Conservation (phyloP, 2,888 invertebrate species). For the Ochropleura leucogaster region DNA sequence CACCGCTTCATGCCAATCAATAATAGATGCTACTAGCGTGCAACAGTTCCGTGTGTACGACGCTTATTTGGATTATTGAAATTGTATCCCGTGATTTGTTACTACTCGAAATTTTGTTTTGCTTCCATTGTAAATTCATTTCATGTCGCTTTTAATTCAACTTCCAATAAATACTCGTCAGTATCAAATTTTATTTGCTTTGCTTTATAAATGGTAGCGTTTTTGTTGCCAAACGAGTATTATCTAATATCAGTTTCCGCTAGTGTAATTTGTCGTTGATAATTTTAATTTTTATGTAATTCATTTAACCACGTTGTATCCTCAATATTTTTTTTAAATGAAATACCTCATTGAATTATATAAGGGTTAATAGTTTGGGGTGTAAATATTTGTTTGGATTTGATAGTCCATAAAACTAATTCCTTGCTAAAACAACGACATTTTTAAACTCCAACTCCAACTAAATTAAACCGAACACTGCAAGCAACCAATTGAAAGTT, state of each 20-base stretch:
- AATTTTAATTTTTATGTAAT: constrained; percentile 21
- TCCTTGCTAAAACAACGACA: constrained; percentile 12
- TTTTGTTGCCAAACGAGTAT: constrained; percentile 51
- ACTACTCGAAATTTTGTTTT: constrained; percentile 12
- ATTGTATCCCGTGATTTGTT: constrained; percentile 42
- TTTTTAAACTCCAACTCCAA: constrained; percentile 15
- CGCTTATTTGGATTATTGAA: constrained; percentile 53
- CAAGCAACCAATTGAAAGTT: constrained; percentile 45
- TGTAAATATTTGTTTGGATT: background rate
- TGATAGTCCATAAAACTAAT: constrained; percentile 32
- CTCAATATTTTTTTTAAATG: constrained; percentile 17
- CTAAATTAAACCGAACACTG: constrained; percentile 25
- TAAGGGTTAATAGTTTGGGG: no score
- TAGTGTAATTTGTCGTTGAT: constrained; percentile 29
- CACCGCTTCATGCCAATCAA: constrained; percentile 84
- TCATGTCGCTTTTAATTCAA: constrained; percentile 21
- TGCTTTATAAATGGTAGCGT: constrained; percentile 6
- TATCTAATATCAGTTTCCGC: constrained; percentile 47
- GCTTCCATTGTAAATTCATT: constrained; percentile 11
- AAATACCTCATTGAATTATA: constrained; percentile 13
- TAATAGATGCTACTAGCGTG: constrained; percentile 77
- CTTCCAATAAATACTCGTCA: constrained; percentile 7
- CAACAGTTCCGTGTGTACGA: constrained; percentile 56
- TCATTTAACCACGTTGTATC: constrained; percentile 3
- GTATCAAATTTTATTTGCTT: constrained; percentile 6